Percentiles rank a stretch among this genome's conserved stretches.
phyloP scores from a whole-genome alignment of 2,888 invertebrate species.

The Panopea generosa region DNA sequence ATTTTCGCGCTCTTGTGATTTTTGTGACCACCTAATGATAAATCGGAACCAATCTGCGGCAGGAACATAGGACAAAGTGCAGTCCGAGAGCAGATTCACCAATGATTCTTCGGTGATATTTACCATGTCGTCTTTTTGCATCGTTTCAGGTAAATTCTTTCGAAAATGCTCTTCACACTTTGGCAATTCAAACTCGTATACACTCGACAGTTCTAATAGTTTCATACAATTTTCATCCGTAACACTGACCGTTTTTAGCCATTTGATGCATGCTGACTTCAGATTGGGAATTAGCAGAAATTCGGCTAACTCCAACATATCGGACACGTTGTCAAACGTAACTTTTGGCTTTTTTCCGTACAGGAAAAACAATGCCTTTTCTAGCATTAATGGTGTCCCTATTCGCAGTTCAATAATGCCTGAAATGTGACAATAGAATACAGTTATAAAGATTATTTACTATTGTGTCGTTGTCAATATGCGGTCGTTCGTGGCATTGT shows the following conservation, averaged over 20 bases:
- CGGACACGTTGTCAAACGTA: slow-evolving; percentile 18
- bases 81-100: slow-evolving; percentile 22
- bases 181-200: slow-evolving; percentile 23
- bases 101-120: slow-evolving; percentile 27
- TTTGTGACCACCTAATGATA: slow-evolving; percentile 23
- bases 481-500: too few relatives aligned
- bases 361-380: slow-evolving; percentile 32
- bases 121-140: not conserved
- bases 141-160: slow-evolving; percentile 11
- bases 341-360: slow-evolving; percentile 45
- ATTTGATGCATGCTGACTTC: slow-evolving; percentile 35
- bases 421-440: too few relatives aligned
- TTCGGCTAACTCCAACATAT: slow-evolving; percentile 34
- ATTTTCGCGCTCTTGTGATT: not conserved
- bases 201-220: slow-evolving; percentile 21
- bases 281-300: slow-evolving; percentile 44
- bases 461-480: too few relatives aligned
- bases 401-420: slow-evolving; percentile 14
- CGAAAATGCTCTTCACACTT: slow-evolving; percentile 12
- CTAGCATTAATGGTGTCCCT: slow-evolving; percentile 20
- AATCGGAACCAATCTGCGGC: slow-evolving; percentile 15
- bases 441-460: too few relatives aligned
- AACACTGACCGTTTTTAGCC: slow-evolving; percentile 6
- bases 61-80: slow-evolving; percentile 8
- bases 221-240: slow-evolving; percentile 23